phyloP scores from a whole-genome alignment of 1,140 invertebrate genomes.

The Holcopasites calliopsidis region DNA sequence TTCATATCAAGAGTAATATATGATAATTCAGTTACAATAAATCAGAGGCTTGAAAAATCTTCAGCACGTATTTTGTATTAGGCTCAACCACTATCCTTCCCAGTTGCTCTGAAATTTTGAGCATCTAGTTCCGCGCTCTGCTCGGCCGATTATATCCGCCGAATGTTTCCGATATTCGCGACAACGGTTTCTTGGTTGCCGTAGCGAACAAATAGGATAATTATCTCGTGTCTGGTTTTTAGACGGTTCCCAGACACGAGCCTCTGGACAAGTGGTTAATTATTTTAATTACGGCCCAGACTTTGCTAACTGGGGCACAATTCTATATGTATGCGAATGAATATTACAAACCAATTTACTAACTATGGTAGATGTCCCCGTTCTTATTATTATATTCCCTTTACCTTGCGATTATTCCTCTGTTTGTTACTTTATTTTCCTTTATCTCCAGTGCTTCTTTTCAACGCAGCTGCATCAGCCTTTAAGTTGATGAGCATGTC shows the following conservation, averaged over 20 bases:
- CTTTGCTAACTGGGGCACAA: conserved; percentile 64
- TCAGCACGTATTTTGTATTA: no score
- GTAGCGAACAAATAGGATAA: no score
- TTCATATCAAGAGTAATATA: no score
- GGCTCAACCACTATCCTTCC: no score
- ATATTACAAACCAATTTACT: conserved; percentile 15
- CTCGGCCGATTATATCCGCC: no score
- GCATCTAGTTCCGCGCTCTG: no score
- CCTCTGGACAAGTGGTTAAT: conserved; percentile 40
- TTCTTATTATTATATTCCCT: neutral
- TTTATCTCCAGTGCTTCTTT: conserved; percentile 57
- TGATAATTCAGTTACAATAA: no score
- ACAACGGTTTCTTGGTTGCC: no score
- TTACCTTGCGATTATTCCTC: conserved; percentile 1
- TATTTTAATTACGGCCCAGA: conserved; percentile 61
- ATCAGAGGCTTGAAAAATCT: no score
- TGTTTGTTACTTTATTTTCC: conserved; percentile 8
- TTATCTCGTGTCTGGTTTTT: neutral
- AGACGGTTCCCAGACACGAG: neutral
- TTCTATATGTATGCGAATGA: conserved; percentile 48
- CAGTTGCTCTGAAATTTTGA: no score
- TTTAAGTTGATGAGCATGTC: conserved; percentile 43
- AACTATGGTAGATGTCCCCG: conserved; percentile 14
- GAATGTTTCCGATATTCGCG: no score
- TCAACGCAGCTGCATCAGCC: conserved; percentile 38